Conservation (phyloP, 2,113 vertebrate genomes). For the Poeciliopsis occidentalis region DNA sequence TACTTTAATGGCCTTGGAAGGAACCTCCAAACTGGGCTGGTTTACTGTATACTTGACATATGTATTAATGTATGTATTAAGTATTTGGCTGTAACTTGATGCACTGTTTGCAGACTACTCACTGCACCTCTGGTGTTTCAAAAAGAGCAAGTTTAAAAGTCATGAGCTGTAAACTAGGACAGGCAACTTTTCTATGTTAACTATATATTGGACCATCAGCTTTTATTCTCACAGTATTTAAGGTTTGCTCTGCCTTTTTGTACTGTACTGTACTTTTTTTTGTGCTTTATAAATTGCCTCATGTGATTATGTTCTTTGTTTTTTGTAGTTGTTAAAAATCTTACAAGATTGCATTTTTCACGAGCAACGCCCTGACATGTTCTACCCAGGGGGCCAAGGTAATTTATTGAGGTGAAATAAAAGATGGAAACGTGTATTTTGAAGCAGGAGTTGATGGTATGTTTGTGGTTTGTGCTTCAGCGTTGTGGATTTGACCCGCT, state of each 20-base stretch:
- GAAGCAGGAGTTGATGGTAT: conserved; percentile 25
- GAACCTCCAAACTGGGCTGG: conserved; percentile 5
- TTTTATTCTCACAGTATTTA: conserved; percentile 65
- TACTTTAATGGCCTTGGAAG: conserved; percentile 44
- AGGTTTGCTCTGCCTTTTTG: conserved; percentile 53
- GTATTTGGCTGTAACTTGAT: conserved; percentile 49
- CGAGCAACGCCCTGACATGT: conserved; percentile 6
- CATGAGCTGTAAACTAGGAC: conserved; percentile 10
- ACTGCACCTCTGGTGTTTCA: conserved; percentile 57
- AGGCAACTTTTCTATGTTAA: conserved; percentile 24
- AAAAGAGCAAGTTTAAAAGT: neutral
- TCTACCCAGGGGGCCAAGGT: conserved; percentile 34
- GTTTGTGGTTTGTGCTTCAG: conserved; percentile 13
- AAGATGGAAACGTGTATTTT: conserved; percentile 33
- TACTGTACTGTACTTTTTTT: conserved; percentile 25
- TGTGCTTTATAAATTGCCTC: conserved; percentile 44
- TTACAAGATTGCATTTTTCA: neutral
- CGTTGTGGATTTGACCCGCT: neutral
- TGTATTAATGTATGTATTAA: conserved; percentile 23
- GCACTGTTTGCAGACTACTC: conserved; percentile 65
- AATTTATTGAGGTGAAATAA: conserved; percentile 62
- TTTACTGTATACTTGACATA: conserved; percentile 34
- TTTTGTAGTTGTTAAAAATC: conserved; percentile 28
- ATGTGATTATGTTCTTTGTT: conserved; percentile 22
- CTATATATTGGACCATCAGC: conserved; percentile 22